phyloP scores from a whole-genome alignment of 2,113 vertebrate genomes.

The Oreochromis spilurus region DNA sequence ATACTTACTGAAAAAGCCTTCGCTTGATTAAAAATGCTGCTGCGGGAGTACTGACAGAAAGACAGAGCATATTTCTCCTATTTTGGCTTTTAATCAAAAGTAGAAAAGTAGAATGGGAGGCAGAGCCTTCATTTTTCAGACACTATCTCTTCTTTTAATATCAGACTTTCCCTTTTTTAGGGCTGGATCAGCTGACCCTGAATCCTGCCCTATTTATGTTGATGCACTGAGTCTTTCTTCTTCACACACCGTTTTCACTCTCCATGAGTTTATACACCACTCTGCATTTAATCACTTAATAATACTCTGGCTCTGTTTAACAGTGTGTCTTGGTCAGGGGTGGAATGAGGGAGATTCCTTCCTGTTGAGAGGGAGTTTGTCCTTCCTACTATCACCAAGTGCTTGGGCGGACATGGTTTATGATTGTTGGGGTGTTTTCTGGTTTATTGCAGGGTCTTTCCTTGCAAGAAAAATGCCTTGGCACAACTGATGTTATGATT shows the following conservation, averaged over 20 bases:
- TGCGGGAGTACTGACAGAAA: not conserved
- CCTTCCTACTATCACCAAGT: not conserved
- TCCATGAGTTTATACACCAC: accelerated
- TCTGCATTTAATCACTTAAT: not conserved
- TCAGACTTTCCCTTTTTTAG: not conserved
- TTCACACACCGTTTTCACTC: too few species aligned
- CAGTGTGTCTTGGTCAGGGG: not conserved
- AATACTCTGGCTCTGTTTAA: not conserved
- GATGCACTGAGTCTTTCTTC: not conserved
- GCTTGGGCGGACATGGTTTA: not conserved
- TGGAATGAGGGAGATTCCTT: not conserved
- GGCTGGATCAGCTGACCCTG: not conserved
- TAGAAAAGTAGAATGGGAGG: not conserved
- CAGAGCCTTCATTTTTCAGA: accelerated
- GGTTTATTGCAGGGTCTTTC: not conserved
- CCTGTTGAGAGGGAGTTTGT: not conserved
- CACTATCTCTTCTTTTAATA: not conserved
- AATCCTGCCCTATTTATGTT: not conserved
- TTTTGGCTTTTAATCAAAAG: not conserved
- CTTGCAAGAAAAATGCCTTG: accelerated
- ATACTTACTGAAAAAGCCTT: not conserved
- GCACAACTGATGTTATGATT: not conserved
- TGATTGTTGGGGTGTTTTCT: not conserved
- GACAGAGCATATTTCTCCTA: not conserved
- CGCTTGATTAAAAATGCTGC: not conserved